These are phyloP conservation scores for Drosophila seguyi DNA, from an alignment of 1,140 invertebrate genomes.

Conservation along the genomic window DNA sequence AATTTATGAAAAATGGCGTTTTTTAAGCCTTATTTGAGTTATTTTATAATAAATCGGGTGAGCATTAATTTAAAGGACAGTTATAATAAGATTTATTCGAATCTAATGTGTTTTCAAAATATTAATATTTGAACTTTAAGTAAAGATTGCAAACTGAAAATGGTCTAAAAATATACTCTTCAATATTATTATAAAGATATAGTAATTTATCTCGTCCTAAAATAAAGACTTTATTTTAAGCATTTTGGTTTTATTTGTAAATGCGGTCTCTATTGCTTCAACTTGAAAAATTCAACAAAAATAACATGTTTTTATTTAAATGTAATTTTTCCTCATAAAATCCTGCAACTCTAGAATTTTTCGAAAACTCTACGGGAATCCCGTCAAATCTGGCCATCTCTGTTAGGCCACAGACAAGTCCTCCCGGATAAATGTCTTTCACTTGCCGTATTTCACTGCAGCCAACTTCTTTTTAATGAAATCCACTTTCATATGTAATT, in stretches of 20 bases:
- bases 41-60: background rate
- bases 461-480: conserved; percentile 74
- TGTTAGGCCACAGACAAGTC: conserved; percentile 30
- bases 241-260: background rate
- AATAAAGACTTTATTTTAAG: background rate
- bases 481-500: conserved; percentile 83
- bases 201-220: background rate
- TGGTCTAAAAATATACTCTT: no score
- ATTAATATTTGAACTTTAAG: no score
- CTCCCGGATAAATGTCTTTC: conserved; percentile 45
- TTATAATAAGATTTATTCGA: background rate
- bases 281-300: background rate
- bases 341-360: background rate
- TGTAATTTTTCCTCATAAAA: background rate
- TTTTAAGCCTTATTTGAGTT: background rate
- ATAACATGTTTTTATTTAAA: no score
- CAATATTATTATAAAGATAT: no score
- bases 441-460: conserved; percentile 63
- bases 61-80: no score
- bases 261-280: background rate
- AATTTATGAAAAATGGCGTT: background rate
- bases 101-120: background rate
- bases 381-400: conserved; percentile 20
- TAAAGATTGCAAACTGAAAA: background rate
- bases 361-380: background rate